Conservation (phyloP, 1,140 invertebrate genomes). For the Chlorops oryzae region DNA sequence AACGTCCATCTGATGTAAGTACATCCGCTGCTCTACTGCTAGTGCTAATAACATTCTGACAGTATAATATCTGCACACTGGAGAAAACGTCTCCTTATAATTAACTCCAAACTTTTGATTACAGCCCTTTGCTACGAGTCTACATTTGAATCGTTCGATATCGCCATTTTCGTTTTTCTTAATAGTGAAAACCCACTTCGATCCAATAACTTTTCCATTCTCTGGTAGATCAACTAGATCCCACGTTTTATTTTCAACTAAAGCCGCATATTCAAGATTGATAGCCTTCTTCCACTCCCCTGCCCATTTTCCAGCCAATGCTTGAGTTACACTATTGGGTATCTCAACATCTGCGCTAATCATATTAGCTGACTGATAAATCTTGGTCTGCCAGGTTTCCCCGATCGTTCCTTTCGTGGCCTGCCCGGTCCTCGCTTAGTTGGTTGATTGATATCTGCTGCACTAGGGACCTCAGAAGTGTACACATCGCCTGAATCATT, state of each 20-base stretch:
- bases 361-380: neutral
- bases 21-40: slow-evolving; percentile 24
- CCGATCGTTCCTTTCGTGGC: too few species aligned
- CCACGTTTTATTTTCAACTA: slow-evolving; percentile 21
- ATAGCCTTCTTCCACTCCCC: slow-evolving; percentile 9
- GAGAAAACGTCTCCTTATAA: slow-evolving; percentile 39
- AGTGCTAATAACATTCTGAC: slow-evolving; percentile 38
- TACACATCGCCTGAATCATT: too few species aligned
- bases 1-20: slow-evolving; percentile 41
- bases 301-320: neutral
- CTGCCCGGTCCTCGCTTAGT: too few species aligned
- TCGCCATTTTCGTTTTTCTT: slow-evolving; percentile 31
- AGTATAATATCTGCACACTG: slow-evolving; percentile 23
- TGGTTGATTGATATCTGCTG: too few species aligned
- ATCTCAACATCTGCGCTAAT: neutral
- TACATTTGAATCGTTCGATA: slow-evolving; percentile 37
- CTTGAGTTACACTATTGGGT: neutral
- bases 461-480: too few species aligned
- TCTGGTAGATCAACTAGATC: slow-evolving; percentile 23
- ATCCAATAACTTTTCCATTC: slow-evolving; percentile 25
- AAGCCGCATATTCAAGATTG: slow-evolving; percentile 6
- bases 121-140: slow-evolving; percentile 39
- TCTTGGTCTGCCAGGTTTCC: neutral
- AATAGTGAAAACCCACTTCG: slow-evolving; percentile 42
- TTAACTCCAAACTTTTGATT: slow-evolving; percentile 30